Percentiles rank a stretch among this genome's conserved stretches.
These are phyloP conservation scores for Callyntrura sp. DNA, from an alignment of 2,888 invertebrate genomes.

Conservation along the genomic window DNA sequence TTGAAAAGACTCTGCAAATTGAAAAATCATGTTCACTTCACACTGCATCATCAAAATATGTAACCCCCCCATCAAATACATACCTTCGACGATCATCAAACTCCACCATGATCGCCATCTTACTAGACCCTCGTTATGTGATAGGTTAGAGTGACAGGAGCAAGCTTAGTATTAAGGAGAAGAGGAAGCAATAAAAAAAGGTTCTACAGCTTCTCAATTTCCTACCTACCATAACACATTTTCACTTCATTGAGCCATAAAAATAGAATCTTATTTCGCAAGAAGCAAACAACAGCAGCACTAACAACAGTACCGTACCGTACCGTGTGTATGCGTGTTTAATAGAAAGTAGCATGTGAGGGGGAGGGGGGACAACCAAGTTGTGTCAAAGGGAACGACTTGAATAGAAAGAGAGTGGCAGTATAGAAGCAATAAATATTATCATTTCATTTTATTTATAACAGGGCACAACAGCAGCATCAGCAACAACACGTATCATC, in stretches of 20 bases:
- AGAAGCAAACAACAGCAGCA: too few relatives aligned
- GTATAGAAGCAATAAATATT: slow-evolving; percentile 61
- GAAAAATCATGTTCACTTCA: slow-evolving; percentile 72
- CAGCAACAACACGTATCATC: not conserved
- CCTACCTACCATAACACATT: slow-evolving; percentile 65
- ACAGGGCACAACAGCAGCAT: slow-evolving; percentile 39
- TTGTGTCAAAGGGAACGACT: slow-evolving; percentile 28
- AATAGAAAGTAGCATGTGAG: not conserved
- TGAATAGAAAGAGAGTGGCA: not conserved
- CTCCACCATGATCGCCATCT: not conserved
- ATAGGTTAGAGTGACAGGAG: slow-evolving; percentile 39
- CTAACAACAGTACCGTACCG: too few relatives aligned
- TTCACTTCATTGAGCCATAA: slow-evolving; percentile 59
- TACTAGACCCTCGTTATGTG: slow-evolving; percentile 9
- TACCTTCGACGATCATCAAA: too few relatives aligned
- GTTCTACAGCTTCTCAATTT: slow-evolving; percentile 38
- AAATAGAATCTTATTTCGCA: slow-evolving; percentile 39
- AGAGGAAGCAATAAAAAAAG: slow-evolving; percentile 30
- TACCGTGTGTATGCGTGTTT: not conserved
- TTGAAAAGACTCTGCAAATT: slow-evolving; percentile 67
- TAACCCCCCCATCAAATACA: too few relatives aligned
- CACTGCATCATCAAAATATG: slow-evolving; percentile 12
- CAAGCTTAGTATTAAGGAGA: slow-evolving; percentile 10
- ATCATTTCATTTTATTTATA: slow-evolving; percentile 62
- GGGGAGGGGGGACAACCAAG: too few relatives aligned